Conservation (phyloP, 2,888 invertebrate species). For the Ernsta delagoae region DNA sequence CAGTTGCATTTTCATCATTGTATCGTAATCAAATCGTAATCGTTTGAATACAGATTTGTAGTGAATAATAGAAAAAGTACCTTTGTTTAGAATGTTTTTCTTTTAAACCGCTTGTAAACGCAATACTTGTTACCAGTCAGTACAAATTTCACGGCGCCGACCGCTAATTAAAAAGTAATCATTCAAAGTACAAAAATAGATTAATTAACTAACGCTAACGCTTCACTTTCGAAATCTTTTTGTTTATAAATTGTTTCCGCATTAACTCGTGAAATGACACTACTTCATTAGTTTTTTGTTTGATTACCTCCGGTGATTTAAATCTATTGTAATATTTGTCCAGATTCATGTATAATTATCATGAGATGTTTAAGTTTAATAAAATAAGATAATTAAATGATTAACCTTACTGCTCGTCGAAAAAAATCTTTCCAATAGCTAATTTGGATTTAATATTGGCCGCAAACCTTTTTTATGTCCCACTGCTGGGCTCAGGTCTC, state of each 20-base stretch:
- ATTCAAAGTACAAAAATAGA: conserved; percentile 61
- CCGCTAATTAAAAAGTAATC: conserved; percentile 65
- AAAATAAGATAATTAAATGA: too few species aligned
- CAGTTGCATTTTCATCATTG: not conserved
- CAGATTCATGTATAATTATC: too few species aligned
- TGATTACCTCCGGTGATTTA: conserved; percentile 11
- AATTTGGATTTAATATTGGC: too few species aligned
- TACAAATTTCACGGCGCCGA: conserved; percentile 58
- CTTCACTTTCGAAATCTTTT: conserved; percentile 59
- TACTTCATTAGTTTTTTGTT: conserved; percentile 37
- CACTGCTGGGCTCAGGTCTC: too few species aligned
- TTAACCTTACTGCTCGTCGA: too few species aligned
- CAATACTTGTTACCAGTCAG: conserved; percentile 6
- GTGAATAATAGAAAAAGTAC: too few species aligned
- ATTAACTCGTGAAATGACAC: conserved; percentile 28
- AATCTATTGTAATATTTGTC: not conserved
- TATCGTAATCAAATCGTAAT: too few species aligned
- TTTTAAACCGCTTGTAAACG: too few species aligned
- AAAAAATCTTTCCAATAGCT: too few species aligned
- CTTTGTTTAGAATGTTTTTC: too few species aligned
- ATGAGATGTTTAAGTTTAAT: too few species aligned
- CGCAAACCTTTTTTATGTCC: too few species aligned
- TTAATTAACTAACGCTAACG: conserved; percentile 54
- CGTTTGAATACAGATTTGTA: not conserved
- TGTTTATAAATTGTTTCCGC: conserved; percentile 30